Base-by-base conservation (phyloP, 2,797 vertebrate genomes). In the Neoniphon sammara region DNA sequence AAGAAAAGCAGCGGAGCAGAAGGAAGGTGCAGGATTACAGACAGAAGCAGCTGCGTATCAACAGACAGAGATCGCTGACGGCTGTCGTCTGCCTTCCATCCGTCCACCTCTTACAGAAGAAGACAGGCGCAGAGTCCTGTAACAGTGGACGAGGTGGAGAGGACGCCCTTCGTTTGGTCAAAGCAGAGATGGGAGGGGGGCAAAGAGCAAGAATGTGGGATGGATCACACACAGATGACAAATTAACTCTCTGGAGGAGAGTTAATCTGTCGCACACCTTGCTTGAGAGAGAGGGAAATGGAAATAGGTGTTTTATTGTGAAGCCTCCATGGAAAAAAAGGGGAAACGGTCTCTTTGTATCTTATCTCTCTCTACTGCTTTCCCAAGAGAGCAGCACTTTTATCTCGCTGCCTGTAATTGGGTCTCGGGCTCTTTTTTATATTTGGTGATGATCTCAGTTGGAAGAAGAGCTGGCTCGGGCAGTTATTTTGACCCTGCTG, bases 341-440 rank as follows among this genome's bases (percentile, higher is more conserved):
- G 58, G 23, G 49, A 80, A 80, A 78, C 75, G 61, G 67, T 79
- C 53, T 57, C 20, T 58, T 49, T 59, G 27, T 54, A 55, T 81
- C 68, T 84, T 80, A 78, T 81, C 81, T 83, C 56, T 5, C 52
- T 63, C 36, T n/a, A 8, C 66, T 66, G 55, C 56, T 46, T 39
- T 50, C 17, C 25, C 59, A 12, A 23, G 55, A 25, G 36, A 42
- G 36, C 47, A 42, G 30, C 34, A 8, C 39, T 58, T 75, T 68
- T 55, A 79, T 86, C 80, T 80, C 59, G 15, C 62, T 53, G 2
- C 56, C 70, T 73, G 71, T 89, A 84, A 88, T 89, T 84, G 86
- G 68, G 52, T 80, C 75, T 77, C 46, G 8, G 72, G 44, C 30
- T 50, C 30, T 84, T 77, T 85, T n/a, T n/a, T n/a, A n/a, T 67